phyloP scores from a whole-genome alignment of 2,888 invertebrate genomes.

The Falcaria lacertinaria region DNA sequence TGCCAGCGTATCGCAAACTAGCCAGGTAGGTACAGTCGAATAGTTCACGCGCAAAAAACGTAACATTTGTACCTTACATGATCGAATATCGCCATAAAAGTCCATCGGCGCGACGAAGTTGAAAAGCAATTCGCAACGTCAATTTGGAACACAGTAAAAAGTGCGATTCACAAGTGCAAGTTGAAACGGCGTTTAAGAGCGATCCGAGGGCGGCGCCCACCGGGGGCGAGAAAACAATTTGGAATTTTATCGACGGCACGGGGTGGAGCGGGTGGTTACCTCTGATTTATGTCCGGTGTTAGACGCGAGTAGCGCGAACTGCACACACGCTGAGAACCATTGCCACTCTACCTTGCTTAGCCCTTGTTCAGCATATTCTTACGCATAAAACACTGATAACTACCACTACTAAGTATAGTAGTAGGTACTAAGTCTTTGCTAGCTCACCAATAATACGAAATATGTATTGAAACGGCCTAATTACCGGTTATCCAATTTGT shows the following conservation, averaged over 20 bases:
- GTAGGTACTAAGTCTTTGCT: too few relatives aligned
- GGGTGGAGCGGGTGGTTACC: slow-evolving; percentile 44
- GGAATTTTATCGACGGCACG: slow-evolving; percentile 69
- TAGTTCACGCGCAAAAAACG: slow-evolving; percentile 52
- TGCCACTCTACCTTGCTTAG: too few relatives aligned
- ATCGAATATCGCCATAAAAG: slow-evolving; percentile 11
- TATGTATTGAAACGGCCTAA: too few relatives aligned
- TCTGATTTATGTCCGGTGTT: slow-evolving; percentile 74
- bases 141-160: slow-evolving; percentile 77
- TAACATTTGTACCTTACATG: slow-evolving; percentile 32
- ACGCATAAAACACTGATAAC: too few relatives aligned
- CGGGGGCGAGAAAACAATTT: slow-evolving; percentile 79
- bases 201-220: slow-evolving; percentile 75
- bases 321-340: slow-evolving; percentile 52
- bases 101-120: slow-evolving; percentile 44
- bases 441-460: too few relatives aligned
- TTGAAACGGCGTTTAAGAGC: slow-evolving; percentile 79
- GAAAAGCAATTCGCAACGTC: slow-evolving; percentile 73
- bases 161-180: slow-evolving; percentile 79
- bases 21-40: slow-evolving; percentile 35
- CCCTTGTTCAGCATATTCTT: too few relatives aligned
- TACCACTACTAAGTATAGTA: too few relatives aligned
- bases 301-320: slow-evolving; percentile 64
- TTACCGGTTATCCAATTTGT: too few relatives aligned
- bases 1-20: slow-evolving; percentile 66